Percentiles rank a stretch among this genome's conserved stretches.
Conservation (phyloP, 1,140 invertebrate genomes). For the Drosophila orosa region DNA sequence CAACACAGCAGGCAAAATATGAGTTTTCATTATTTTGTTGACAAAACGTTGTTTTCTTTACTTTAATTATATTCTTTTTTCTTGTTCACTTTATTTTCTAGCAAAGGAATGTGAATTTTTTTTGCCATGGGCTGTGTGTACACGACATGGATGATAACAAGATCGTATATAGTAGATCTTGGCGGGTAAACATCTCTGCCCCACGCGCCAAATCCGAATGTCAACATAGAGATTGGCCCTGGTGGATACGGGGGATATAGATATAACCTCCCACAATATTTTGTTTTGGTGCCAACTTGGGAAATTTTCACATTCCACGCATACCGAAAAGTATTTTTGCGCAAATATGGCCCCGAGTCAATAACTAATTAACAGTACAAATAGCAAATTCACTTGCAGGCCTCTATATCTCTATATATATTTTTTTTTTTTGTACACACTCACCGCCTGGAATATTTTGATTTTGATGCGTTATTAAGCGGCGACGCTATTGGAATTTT, state of each 20-base stretch:
- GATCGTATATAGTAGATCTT: slow-evolving; percentile 51
- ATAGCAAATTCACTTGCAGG: slow-evolving; percentile 42
- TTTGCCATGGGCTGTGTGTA: slow-evolving; percentile 26
- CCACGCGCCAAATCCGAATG: slow-evolving; percentile 69
- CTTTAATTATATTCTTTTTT: slow-evolving; percentile 51
- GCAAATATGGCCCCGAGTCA: slow-evolving; percentile 40
- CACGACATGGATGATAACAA: slow-evolving; percentile 40
- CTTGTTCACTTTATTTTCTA: too few species aligned
- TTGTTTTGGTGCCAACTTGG: slow-evolving; percentile 56
- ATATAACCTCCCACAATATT: slow-evolving; percentile 18
- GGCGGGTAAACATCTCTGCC: slow-evolving; percentile 62
- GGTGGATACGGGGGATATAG: slow-evolving; percentile 2
- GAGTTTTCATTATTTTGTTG: slow-evolving; percentile 74
- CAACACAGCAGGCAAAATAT: slow-evolving; percentile 11
- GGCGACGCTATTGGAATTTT: slow-evolving; percentile 69
- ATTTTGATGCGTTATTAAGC: slow-evolving; percentile 77
- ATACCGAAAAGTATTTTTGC: slow-evolving; percentile 63
- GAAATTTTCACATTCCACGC: slow-evolving; percentile 67
- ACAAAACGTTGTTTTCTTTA: slow-evolving; percentile 63
- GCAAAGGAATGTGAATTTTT: slow-evolving; percentile 68
- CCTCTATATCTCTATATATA: neutral
- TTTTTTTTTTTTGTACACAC: neutral
- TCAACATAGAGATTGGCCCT: slow-evolving; percentile 63
- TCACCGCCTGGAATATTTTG: slow-evolving; percentile 31
- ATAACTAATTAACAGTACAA: slow-evolving; percentile 72